Evolutionary conservation across 35 echinoderm and acorn worm species (phyloP).

Genomic region (Amphiura filiformis): DNA sequence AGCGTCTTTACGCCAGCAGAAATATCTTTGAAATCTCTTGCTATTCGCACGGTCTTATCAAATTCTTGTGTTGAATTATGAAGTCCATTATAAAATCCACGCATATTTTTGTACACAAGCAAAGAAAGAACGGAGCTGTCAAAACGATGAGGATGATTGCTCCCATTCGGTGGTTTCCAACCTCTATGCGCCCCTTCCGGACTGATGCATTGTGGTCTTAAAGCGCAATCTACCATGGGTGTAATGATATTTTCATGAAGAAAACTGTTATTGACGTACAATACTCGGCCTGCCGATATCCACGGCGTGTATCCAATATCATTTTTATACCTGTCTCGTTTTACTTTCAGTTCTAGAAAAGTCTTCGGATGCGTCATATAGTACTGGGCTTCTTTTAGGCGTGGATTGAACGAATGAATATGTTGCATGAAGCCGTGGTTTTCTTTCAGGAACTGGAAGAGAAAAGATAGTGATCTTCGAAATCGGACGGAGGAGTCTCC

Average conservation of each 20-base stretch:
- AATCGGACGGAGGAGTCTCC: slow-evolving; percentile 59
- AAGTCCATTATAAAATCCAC: not conserved
- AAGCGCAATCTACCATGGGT: slow-evolving; percentile 40
- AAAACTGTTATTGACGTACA: slow-evolving; percentile 51
- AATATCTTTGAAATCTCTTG: not conserved
- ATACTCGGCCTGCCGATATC: slow-evolving; percentile 35
- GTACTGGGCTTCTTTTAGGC: not conserved
- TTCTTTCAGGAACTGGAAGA: slow-evolving; percentile 32
- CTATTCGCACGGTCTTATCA: not conserved
- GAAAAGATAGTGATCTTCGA: slow-evolving; percentile 1
- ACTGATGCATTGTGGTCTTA: slow-evolving; percentile 24
- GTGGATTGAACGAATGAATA: slow-evolving; percentile 38
- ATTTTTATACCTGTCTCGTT: slow-evolving; percentile 19
- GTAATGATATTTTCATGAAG: slow-evolving; percentile 40
- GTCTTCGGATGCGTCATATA: slow-evolving; percentile 25
- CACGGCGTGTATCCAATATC: slow-evolving; percentile 21
- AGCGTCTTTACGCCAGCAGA: not conserved
- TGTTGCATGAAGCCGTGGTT: slow-evolving; percentile 49
- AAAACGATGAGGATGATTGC: not conserved
- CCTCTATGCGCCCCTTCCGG: slow-evolving; percentile 12
- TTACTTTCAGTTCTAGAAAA: slow-evolving; percentile 32
- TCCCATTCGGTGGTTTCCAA: not conserved
- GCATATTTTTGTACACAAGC: not conserved
- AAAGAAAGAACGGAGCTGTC: not conserved
- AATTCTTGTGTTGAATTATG: not conserved